phyloP scores from a whole-genome alignment of 92 coral and sea anemone species.

The Epizoanthus scotinus region DNA sequence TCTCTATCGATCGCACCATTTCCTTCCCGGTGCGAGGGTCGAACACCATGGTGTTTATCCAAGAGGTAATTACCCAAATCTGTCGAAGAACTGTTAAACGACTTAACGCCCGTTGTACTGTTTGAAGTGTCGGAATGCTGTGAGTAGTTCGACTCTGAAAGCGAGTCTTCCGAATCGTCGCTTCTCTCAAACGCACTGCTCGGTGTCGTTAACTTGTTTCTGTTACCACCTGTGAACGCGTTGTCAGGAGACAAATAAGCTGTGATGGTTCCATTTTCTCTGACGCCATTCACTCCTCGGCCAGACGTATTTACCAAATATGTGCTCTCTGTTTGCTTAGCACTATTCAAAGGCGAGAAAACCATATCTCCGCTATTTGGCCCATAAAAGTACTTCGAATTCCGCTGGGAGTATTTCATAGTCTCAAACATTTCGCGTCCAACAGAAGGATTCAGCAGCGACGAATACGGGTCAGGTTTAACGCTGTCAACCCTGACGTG shows the following conservation, averaged over 20 bases:
- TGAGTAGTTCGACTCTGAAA: conserved; percentile 76
- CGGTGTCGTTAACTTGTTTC: background rate
- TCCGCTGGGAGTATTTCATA: conserved; percentile 2
- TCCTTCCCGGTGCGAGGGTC: conserved; percentile 40
- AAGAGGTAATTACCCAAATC: conserved; percentile 74
- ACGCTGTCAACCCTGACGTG: background rate
- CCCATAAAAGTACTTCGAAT: conserved; percentile 13
- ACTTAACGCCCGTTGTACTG: conserved; percentile 54
- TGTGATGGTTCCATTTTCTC: conserved; percentile 21
- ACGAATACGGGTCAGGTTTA: background rate
- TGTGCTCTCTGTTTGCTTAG: conserved; percentile 39
- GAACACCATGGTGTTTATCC: conserved; percentile 56
- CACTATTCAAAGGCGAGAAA: conserved; percentile 40
- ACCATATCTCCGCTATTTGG: conserved; percentile 14
- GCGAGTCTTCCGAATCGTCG: conserved; percentile 51
- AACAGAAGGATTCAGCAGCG: conserved; percentile 10
- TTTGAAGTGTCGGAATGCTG: conserved; percentile 60
- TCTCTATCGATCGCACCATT: conserved; percentile 68
- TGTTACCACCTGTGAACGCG: background rate
- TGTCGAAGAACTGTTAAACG: conserved; percentile 74
- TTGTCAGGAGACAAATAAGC: conserved; percentile 4
- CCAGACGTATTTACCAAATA: conserved; percentile 30
- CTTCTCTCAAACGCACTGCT: background rate
- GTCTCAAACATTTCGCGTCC: conserved; percentile 11
- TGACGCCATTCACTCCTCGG: background rate